Percentiles rank a stretch among this genome's conserved stretches.
Evolutionary conservation across 2,113 vertebrate species (phyloP).

Genomic region (Herpailurus yagouaroundi): DNA sequence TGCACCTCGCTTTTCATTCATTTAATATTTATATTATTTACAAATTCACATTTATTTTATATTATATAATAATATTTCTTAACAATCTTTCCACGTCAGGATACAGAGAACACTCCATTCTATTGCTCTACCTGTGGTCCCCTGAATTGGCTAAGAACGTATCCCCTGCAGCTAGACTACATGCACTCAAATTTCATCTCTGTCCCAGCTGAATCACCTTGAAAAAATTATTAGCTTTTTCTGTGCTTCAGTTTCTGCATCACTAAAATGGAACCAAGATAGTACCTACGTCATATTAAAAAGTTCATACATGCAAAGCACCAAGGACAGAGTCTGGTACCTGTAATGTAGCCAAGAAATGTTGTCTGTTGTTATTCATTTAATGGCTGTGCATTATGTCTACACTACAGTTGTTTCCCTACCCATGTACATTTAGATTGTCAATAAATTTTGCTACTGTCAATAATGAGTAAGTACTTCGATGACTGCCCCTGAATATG

Average conservation of each 20-base stretch:
- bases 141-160: background rate
- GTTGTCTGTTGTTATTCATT: background rate
- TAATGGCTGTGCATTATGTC: background rate
- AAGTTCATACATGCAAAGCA: background rate
- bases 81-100: background rate
- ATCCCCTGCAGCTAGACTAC: background rate
- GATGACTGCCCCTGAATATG: background rate
- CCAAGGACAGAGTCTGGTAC: background rate
- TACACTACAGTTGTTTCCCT: background rate
- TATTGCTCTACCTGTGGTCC: background rate
- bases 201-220: background rate
- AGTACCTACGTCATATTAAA: background rate
- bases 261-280: background rate
- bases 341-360: background rate
- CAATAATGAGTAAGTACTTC: background rate
- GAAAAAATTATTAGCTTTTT: background rate
- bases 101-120: background rate
- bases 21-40: background rate
- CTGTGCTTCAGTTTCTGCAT: background rate
- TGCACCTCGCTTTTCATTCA: background rate
- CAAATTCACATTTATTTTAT: background rate
- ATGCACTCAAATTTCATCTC: background rate
- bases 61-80: background rate
- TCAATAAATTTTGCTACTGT: conserved; percentile 35
- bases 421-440: background rate